A percentile compares a stretch with the other conserved stretches of the same genome.
Conservation (phyloP, 2,888 invertebrate species). For the Sclerodermus sp. region DNA sequence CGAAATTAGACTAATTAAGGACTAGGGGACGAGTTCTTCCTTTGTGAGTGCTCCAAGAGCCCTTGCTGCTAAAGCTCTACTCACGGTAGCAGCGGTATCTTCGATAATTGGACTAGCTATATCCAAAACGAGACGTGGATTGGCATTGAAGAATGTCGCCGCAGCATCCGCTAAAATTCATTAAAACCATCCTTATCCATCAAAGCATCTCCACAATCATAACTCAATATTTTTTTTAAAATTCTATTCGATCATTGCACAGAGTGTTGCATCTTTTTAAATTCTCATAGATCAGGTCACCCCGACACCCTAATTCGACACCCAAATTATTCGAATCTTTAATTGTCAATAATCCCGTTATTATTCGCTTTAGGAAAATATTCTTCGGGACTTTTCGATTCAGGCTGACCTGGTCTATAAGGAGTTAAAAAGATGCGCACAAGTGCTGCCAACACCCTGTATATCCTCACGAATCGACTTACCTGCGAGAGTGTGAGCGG, state of each 20-base stretch:
- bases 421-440: no score
- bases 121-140: constrained; percentile 68
- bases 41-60: constrained; percentile 64
- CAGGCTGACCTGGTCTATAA: no score
- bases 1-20: neutral
- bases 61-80: constrained; percentile 65
- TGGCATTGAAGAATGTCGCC: constrained; percentile 71
- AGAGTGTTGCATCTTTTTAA: no score
- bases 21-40: constrained; percentile 61
- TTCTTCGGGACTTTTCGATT: no score
- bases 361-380: no score
- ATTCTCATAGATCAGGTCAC: no score
- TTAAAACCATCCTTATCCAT: neutral
- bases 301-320: no score
- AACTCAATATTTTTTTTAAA: neutral
- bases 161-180: constrained; percentile 65
- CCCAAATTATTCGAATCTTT: no score
- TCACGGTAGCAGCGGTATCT: constrained; percentile 66
- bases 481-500: constrained; percentile 43
- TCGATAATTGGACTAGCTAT: constrained; percentile 71
- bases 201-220: no score
- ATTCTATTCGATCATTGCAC: no score
- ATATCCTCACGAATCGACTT: constrained; percentile 6
- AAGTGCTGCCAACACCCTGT: no score
- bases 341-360: no score